These are phyloP conservation scores for Corydoras sp. DNA, from an alignment of 2,113 vertebrate genomes.

Conservation along the genomic window DNA sequence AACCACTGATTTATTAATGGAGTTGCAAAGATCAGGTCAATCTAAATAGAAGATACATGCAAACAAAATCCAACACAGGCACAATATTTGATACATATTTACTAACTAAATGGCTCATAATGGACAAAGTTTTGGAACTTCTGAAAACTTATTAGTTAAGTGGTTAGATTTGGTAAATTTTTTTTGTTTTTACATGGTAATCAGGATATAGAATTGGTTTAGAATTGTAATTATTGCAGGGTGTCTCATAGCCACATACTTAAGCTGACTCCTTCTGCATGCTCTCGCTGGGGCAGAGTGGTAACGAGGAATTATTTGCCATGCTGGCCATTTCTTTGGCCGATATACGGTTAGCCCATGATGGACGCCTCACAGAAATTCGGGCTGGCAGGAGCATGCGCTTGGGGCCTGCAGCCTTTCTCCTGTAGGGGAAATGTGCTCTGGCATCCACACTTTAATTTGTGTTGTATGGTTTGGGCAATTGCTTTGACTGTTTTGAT, in stretches of 20 bases:
- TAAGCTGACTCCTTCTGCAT: slow-evolving; percentile 4
- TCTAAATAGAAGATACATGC: background rate
- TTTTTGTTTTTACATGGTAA: too few species aligned
- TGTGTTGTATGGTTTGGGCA: slow-evolving; percentile 51
- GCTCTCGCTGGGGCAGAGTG: background rate
- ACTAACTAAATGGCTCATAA: too few species aligned
- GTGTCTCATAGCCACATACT: slow-evolving; percentile 11
- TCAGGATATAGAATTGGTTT: too few species aligned
- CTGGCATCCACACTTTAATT: slow-evolving; percentile 66
- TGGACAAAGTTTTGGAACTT: too few species aligned
- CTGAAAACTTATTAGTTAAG: too few species aligned
- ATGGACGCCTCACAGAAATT: slow-evolving; percentile 55
- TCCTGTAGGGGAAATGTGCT: slow-evolving; percentile 54
- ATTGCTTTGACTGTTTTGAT: slow-evolving; percentile 71
- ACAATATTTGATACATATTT: too few species aligned
- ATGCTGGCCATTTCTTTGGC: slow-evolving; percentile 42
- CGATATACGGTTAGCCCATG: slow-evolving; percentile 34
- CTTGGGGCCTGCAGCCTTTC: slow-evolving; percentile 43
- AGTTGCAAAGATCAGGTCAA: too few species aligned
- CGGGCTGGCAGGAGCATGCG: slow-evolving; percentile 44
- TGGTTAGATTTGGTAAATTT: too few species aligned
- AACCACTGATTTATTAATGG: too few species aligned
- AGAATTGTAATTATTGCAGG: too few species aligned
- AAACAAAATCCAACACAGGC: background rate
- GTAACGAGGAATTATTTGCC: slow-evolving; percentile 41